A percentile compares a stretch with the other conserved stretches of the same genome.
Evolutionary conservation across 2,113 vertebrate genomes (phyloP).

Genomic region (Crotalus horridus): DNA sequence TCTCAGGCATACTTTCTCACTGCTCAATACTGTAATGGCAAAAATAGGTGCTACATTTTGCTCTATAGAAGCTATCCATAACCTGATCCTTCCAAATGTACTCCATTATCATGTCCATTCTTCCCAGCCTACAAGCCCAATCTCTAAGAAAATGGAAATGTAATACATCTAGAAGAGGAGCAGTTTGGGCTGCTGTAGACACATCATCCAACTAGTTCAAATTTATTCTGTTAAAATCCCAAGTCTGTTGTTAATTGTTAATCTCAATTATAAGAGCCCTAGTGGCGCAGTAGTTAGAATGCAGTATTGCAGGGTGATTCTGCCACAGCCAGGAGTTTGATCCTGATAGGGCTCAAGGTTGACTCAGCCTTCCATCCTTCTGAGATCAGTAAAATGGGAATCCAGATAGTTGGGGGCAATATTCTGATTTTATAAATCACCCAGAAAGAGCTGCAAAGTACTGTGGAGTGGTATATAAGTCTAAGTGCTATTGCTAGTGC

Average conservation of each 20-base stretch:
- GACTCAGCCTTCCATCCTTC: too few species aligned
- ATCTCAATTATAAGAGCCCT: background rate
- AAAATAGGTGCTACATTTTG: background rate
- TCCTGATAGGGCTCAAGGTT: too few species aligned
- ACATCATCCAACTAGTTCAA: background rate
- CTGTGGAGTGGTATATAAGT: too few species aligned
- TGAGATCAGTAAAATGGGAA: too few species aligned
- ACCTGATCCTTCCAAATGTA: background rate
- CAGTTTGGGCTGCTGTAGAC: background rate
- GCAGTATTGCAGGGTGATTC: too few species aligned
- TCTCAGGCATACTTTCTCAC: background rate
- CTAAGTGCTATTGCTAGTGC: background rate
- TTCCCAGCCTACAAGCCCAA: background rate
- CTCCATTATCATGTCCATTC: background rate
- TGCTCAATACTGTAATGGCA: background rate
- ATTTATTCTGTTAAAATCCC: background rate
- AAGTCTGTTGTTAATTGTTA: background rate
- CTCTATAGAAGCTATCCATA: background rate
- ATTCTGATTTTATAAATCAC: too few species aligned
- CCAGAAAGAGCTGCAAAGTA: too few species aligned
- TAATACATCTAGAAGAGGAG: background rate
- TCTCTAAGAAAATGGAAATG: background rate
- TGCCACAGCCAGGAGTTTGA: too few species aligned
- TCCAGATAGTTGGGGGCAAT: too few species aligned
- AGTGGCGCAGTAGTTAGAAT: too few species aligned